These are phyloP conservation scores for Lycocerus yunnanus DNA, from an alignment of 2,888 invertebrate genomes.

Conservation along the genomic window DNA sequence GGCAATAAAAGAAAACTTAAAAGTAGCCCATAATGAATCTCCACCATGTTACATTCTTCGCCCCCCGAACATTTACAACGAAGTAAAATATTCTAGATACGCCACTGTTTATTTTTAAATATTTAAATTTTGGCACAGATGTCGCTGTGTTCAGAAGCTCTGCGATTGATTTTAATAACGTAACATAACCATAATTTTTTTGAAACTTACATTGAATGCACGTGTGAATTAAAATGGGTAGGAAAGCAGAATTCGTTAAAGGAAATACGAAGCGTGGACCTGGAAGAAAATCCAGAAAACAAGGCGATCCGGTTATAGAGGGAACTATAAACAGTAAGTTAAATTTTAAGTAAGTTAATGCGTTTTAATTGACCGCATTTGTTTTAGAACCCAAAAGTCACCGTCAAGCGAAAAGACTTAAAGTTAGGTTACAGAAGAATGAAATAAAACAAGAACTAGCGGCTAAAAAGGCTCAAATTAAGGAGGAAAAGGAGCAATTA, in stretches of 20 bases:
- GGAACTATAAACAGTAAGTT: slow-evolving; percentile 59
- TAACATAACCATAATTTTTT: background rate
- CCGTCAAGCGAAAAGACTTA: slow-evolving; percentile 68
- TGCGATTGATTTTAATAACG: too few relatives aligned
- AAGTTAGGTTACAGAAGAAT: slow-evolving; percentile 61
- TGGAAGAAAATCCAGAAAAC: slow-evolving; percentile 86
- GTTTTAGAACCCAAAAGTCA: slow-evolving; percentile 65
- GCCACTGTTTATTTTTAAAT: background rate
- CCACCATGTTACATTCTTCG: too few relatives aligned
- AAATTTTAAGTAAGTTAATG: slow-evolving; percentile 6
- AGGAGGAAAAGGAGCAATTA: slow-evolving; percentile 18
- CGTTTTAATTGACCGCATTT: slow-evolving; percentile 46
- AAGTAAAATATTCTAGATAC: too few relatives aligned
- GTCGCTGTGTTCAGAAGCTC: background rate
- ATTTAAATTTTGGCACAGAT: background rate
- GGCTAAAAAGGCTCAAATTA: background rate
- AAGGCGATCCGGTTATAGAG: slow-evolving; percentile 76
- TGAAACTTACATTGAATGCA: background rate
- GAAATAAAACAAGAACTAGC: slow-evolving; percentile 57
- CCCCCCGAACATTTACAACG: too few relatives aligned
- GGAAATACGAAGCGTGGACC: slow-evolving; percentile 78
- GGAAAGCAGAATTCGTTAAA: slow-evolving; percentile 81
- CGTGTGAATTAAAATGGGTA: slow-evolving; percentile 68
- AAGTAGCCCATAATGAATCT: too few relatives aligned
- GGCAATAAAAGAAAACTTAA: too few relatives aligned